These are phyloP conservation scores for Mimachlamys varia DNA, from an alignment of 2,888 invertebrate species.

Conservation along the genomic window DNA sequence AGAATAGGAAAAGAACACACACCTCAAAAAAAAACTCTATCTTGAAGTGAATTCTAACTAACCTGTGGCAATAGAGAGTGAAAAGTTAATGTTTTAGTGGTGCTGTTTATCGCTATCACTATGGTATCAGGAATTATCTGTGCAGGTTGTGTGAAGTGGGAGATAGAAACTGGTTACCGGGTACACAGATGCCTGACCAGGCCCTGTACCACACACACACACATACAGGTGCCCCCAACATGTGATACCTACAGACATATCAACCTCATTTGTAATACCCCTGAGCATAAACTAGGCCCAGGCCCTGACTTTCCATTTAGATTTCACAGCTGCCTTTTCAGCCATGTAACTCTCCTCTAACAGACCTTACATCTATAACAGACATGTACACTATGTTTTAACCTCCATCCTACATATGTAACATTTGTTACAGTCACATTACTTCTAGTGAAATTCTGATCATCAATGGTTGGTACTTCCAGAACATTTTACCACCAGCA, in stretches of 20 bases:
- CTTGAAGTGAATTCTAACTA: constrained; percentile 16
- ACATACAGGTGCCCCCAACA: constrained; percentile 23
- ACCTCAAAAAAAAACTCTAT: neutral
- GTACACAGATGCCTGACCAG: constrained; percentile 22
- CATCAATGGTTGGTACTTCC: neutral
- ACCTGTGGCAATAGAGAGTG: neutral
- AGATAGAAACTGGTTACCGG: neutral
- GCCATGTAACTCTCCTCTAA: neutral
- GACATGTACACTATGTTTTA: constrained; percentile 13
- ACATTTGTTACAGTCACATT: neutral
- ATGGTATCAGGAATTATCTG: neutral
- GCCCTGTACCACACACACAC: constrained; percentile 29
- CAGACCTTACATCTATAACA: neutral
- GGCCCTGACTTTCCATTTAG: neutral
- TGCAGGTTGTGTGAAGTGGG: neutral
- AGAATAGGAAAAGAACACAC: neutral
- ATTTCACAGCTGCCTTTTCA: constrained; percentile 2
- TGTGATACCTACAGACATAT: neutral
- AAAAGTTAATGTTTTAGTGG: constrained; percentile 13
- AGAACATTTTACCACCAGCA: neutral
- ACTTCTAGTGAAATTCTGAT: neutral
- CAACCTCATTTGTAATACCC: constrained; percentile 13
- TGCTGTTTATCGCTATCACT: neutral
- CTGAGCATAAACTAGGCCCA: neutral
- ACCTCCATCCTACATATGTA: neutral